Percentiles rank a stretch among this genome's conserved stretches.
phyloP scores from a whole-genome alignment of 2,888 invertebrate species.

The Pteria penguin region DNA sequence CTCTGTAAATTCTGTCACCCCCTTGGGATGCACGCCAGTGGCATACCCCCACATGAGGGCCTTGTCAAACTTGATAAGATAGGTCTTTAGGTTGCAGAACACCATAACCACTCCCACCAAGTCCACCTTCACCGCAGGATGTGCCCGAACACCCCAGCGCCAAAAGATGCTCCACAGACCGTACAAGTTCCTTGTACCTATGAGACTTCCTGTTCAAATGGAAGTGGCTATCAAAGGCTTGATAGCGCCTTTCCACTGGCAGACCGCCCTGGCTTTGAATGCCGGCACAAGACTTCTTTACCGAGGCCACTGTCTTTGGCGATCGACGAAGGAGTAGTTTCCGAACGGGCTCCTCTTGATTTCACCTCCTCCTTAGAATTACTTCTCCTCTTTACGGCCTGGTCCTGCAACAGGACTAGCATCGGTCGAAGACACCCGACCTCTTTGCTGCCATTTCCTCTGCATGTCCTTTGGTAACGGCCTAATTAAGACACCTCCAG shows the following conservation, averaged over 20 bases:
- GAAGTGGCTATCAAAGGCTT: neutral
- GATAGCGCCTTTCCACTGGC: neutral
- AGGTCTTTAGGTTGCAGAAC: neutral
- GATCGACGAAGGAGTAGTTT: neutral
- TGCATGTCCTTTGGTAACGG: neutral
- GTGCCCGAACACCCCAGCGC: neutral
- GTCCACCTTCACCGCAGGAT: neutral
- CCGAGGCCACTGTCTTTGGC: neutral
- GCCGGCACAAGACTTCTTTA: neutral
- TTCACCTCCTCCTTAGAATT: neutral
- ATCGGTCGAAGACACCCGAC: neutral
- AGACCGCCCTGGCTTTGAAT: neutral
- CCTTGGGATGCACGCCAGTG: neutral
- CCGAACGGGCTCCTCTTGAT: neutral
- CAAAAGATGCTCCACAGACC: neutral
- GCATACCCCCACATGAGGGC: neutral
- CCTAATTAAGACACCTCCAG: neutral
- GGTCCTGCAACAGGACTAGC: neutral
- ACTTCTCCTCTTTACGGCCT: neutral
- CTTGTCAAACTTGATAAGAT: neutral
- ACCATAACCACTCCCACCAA: neutral
- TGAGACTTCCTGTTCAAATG: neutral
- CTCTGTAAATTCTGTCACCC: neutral
- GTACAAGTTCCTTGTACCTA: neutral
- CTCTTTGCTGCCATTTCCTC: neutral